These are phyloP conservation scores for Mesitornis unicolor DNA, from an alignment of 2,113 vertebrate species.

Conservation along the genomic window DNA sequence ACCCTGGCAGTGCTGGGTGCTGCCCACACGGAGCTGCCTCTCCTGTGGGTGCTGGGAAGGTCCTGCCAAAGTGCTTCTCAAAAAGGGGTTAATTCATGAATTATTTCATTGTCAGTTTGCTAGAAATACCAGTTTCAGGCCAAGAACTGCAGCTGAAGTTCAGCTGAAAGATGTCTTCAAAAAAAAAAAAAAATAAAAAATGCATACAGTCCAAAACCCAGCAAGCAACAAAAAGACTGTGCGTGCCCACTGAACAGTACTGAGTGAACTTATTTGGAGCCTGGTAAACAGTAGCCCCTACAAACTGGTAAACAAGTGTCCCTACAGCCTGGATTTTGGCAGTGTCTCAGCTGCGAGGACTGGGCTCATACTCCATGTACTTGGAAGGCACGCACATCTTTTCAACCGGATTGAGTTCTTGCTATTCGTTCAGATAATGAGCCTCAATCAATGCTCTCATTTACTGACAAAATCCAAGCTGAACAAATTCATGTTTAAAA, in stretches of 20 bases:
- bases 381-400: background rate
- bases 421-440: background rate
- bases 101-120: background rate
- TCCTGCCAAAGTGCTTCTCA: background rate
- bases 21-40: background rate
- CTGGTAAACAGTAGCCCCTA: background rate
- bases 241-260: background rate
- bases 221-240: background rate
- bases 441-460: conserved; percentile 4
- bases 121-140: background rate
- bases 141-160: background rate
- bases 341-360: background rate
- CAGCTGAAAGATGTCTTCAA: background rate
- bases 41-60: background rate
- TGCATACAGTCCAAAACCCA: background rate
- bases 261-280: background rate
- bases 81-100: background rate
- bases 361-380: background rate
- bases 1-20: background rate
- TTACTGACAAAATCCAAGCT: background rate
- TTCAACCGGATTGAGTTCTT: background rate
- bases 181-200: no score
- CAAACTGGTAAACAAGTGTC: background rate
- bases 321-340: background rate
- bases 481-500: conserved; percentile 15